These are phyloP conservation scores for Epinephelus awoara DNA, from an alignment of 2,797 vertebrate genomes.

Conservation along the genomic window DNA sequence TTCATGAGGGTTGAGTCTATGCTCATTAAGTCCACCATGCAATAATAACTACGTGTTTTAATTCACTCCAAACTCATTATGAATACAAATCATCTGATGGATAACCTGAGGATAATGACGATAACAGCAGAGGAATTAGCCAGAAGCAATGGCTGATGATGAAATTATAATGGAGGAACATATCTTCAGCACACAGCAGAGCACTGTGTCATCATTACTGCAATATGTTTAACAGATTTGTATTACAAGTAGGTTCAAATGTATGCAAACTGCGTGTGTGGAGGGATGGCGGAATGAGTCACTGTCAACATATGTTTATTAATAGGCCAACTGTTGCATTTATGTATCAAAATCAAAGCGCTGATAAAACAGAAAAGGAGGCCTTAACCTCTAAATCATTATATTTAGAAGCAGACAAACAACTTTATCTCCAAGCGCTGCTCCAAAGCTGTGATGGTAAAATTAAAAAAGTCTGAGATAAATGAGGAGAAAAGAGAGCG, in stretches of 20 bases:
- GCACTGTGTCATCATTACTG: conserved; percentile 44
- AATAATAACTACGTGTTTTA: conserved; percentile 52
- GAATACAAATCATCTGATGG: conserved; percentile 54
- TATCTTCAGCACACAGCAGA: conserved; percentile 4
- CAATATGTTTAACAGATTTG: conserved; percentile 28
- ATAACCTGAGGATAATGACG: conserved; percentile 50
- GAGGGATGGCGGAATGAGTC: conserved; percentile 4
- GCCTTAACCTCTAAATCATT: conserved; percentile 3
- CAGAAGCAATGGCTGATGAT: conserved; percentile 30
- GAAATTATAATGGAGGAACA: conserved; percentile 26
- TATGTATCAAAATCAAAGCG: conserved; percentile 8
- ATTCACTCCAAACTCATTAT: conserved; percentile 41
- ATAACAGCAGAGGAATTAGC: conserved; percentile 46
- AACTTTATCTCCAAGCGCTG: neutral
- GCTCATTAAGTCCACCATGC: conserved; percentile 26
- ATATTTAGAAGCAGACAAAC: conserved; percentile 16
- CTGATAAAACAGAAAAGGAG: neutral
- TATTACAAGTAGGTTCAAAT: conserved; percentile 40
- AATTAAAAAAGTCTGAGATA: neutral
- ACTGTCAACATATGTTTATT: conserved; percentile 39
- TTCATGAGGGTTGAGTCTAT: neutral
- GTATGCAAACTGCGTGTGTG: neutral
- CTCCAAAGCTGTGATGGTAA: conserved; percentile 9
- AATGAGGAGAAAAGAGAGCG: conserved; percentile 1
- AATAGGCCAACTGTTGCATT: conserved; percentile 49